A percentile compares a stretch with the other conserved stretches of the same genome.
phyloP scores from a whole-genome alignment of 2,888 invertebrate genomes.

The Octodonta nipae region DNA sequence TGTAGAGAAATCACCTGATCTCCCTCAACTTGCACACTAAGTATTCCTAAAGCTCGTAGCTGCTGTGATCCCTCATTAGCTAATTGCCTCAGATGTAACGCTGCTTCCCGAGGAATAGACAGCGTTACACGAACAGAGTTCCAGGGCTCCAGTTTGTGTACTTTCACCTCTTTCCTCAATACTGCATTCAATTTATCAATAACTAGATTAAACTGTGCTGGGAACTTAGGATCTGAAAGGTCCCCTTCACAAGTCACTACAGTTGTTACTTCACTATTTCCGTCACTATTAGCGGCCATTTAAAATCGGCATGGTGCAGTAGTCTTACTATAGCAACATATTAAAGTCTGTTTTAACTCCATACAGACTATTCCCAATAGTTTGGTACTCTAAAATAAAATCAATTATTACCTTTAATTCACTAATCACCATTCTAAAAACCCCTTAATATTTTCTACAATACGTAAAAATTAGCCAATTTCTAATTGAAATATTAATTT shows the following conservation, averaged over 20 bases:
- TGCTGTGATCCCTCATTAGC: slow-evolving; percentile 83
- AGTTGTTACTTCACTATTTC: slow-evolving; percentile 47
- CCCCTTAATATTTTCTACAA: no score
- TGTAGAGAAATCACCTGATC: slow-evolving; percentile 65
- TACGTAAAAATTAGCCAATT: no score
- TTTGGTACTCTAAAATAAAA: no score
- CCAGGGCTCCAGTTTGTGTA: slow-evolving; percentile 89
- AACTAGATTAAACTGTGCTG: slow-evolving; percentile 63
- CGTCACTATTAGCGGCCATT: slow-evolving; percentile 78
- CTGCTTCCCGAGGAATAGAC: slow-evolving; percentile 92
- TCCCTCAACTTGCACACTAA: slow-evolving; percentile 88
- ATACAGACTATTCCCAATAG: slow-evolving; percentile 34
- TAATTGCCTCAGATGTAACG: slow-evolving; percentile 76
- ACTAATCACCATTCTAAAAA: no score
- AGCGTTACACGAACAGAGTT: slow-evolving; percentile 95
- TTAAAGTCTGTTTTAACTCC: slow-evolving; percentile 16
- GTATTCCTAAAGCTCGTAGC: slow-evolving; percentile 81
- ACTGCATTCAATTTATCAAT: slow-evolving; percentile 65
- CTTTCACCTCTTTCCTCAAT: slow-evolving; percentile 44
- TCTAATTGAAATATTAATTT: no score
- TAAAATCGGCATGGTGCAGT: slow-evolving; percentile 23
- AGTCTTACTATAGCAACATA: slow-evolving; percentile 12
- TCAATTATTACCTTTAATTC: no score
- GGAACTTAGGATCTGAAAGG: slow-evolving; percentile 76
- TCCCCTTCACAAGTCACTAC: slow-evolving; percentile 88